Evolutionary conservation across 2,113 vertebrate species (phyloP), one percentile per base, ranked within the genome.

Genomic region (Pomatorhinus ruficollis): DNA sequence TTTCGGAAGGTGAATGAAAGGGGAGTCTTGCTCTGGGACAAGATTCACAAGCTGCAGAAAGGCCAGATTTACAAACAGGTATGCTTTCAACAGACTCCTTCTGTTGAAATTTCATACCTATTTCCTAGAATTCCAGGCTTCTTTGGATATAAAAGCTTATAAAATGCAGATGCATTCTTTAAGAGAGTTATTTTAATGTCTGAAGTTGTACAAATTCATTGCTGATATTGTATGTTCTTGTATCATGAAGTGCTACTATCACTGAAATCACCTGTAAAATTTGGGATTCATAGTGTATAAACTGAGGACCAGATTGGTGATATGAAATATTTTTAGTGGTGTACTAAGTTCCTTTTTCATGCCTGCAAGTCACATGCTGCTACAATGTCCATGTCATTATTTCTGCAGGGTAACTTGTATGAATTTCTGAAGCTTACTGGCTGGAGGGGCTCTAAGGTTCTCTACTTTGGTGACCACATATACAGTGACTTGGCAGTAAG

Each of bases 1-100:
- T 99, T 99, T 97, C 98, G 99, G 56, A 99, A 99, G 74, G 98
- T 99, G 96, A 99, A 99, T 33, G 98, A 99, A 97, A 99, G 98
- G 96, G 99, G 99, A 12, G 98, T 98, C 17, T 94, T 99, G 93
- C 98, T 99, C 54, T 99, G 99, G 99, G 99, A 99, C 97, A 98
- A 99, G 97, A 99, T 99, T 96, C 98, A 99, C 97, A 98, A 97
- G 89, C 94, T 99, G 92, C 99, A 99, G 96, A 99, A 99, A 90
- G 99, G 99, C 83, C 98, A 99, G 97, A 99, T 99, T 95, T 99
- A 99, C 97, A 99, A 99, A 97, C 99, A 99, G 99, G 99, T 99
- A 97, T 1, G 42, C 69, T 78, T 79, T 80, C 52, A 64, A 7
- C 23, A 27, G 63, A 47, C 14, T 28, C 6, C 39, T 50, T 60